phyloP scores from a whole-genome alignment of 2,888 invertebrate genomes.

The Vanessa cardui region DNA sequence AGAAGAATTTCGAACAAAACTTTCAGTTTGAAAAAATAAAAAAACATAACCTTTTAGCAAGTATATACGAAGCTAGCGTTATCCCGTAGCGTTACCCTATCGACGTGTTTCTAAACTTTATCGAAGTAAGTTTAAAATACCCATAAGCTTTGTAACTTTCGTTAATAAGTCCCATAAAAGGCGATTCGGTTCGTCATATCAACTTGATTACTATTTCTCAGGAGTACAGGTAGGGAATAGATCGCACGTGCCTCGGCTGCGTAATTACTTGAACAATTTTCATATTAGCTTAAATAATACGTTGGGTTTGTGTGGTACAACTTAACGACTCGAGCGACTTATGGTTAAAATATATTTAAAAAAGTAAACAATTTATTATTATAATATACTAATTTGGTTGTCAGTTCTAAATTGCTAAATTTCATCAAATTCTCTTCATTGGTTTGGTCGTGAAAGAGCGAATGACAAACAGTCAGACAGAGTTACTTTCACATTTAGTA shows the following conservation, averaged over 20 bases:
- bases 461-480: no score
- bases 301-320: conserved; percentile 48
- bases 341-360: background rate
- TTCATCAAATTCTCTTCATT: no score
- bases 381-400: no score
- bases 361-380: background rate
- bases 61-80: background rate
- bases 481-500: no score
- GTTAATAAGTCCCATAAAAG: conserved; percentile 28
- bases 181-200: conserved; percentile 37
- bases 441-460: no score
- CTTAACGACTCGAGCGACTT: background rate
- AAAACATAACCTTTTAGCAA: background rate
- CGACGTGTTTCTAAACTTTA: conserved; percentile 9
- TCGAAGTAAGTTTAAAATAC: conserved; percentile 25
- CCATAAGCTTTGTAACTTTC: conserved; percentile 20
- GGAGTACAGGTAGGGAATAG: conserved; percentile 46
- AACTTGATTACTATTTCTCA: conserved; percentile 40
- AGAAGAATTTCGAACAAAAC: no score
- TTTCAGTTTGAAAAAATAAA: no score
- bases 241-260: conserved; percentile 67
- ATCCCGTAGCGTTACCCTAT: background rate
- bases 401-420: no score
- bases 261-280: conserved; percentile 78
- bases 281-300: conserved; percentile 80